phyloP scores from a whole-genome alignment of 2,113 vertebrate genomes.

The Donacobius atricapilla region DNA sequence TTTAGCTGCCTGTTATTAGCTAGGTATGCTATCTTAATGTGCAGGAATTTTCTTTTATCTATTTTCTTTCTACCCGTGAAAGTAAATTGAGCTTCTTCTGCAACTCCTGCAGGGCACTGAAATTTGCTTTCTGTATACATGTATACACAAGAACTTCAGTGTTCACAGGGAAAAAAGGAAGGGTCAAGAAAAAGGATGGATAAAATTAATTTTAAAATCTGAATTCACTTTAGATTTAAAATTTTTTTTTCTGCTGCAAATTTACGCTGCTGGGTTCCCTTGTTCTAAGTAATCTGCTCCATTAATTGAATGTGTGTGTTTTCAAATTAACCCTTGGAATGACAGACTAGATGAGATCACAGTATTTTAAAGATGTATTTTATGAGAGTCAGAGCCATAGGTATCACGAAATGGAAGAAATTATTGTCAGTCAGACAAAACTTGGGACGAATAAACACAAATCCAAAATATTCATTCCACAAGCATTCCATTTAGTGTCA shows the following conservation, averaged over 20 bases:
- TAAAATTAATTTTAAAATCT: background rate
- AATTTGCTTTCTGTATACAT: background rate
- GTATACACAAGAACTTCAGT: background rate
- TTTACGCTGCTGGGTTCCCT: rapidly evolving
- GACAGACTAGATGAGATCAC: background rate
- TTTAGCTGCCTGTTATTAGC: background rate
- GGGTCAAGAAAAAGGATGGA: background rate
- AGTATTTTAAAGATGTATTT: background rate
- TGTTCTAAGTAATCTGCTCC: background rate
- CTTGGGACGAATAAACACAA: background rate
- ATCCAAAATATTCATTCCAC: background rate
- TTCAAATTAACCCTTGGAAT: background rate
- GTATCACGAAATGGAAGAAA: background rate
- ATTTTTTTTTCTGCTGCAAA: background rate
- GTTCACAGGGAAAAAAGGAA: background rate
- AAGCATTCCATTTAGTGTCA: background rate
- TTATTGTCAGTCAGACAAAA: background rate
- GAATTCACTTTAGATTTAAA: background rate
- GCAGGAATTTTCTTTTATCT: background rate
- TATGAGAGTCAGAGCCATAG: background rate
- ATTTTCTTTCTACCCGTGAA: background rate
- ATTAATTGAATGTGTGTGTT: background rate
- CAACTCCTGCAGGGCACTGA: background rate
- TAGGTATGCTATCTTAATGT: background rate
- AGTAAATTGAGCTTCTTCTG: background rate